Base-by-base conservation (phyloP, 2,113 vertebrate species). In the Rhea pennata region DNA sequence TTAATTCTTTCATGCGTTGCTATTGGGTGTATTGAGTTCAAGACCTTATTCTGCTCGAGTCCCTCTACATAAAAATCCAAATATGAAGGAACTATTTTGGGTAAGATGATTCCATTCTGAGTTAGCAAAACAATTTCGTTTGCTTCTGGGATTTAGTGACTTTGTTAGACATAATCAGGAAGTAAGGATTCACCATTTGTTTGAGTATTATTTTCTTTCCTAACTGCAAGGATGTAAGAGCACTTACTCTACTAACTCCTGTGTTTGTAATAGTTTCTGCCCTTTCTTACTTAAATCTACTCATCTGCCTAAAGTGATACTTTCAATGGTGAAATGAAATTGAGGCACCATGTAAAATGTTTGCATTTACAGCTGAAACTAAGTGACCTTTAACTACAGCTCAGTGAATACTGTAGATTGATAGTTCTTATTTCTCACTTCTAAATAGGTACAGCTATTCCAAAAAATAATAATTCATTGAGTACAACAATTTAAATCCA, bases 331-430 rank as follows among this genome's bases (percentile, higher is more conserved):
- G 77, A 51, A 92, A 94, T 56, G 65, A 73, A 95, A 77, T 53
- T 58, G 29, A 16, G 69, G 39, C 15, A 23, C 56, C 31, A 26
- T 42, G 75, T 65, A 53, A 70, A 65, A 73, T 91, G 79, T 96
- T 97, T 96, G 74, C 85, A 84, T 92, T 95, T 95, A 62, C 69
- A 84, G 26, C 75, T 91, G 84, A 83, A 91, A 82, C 83, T 51
- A 62, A 69, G 20, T 94, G 89, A 95, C 92, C 95, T 97, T 97
- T 96, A 33, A 54, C 14, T 40, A 44, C 66, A 66, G 76, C 82
- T 94, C 76, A 70, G 75, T 12, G 90, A 82, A 62, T 64, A 53
- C 81, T 92, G 65, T 53, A 50, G 77, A 80, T 88, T 92, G 89
- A 92, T 95, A 59, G 48, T 64, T 95, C 89, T 36, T 48, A 46